A percentile compares a stretch with the other conserved stretches of the same genome.
Evolutionary conservation across 2,888 invertebrate genomes (phyloP).

Genomic region (Acanthococcus lagerstroemiae): DNA sequence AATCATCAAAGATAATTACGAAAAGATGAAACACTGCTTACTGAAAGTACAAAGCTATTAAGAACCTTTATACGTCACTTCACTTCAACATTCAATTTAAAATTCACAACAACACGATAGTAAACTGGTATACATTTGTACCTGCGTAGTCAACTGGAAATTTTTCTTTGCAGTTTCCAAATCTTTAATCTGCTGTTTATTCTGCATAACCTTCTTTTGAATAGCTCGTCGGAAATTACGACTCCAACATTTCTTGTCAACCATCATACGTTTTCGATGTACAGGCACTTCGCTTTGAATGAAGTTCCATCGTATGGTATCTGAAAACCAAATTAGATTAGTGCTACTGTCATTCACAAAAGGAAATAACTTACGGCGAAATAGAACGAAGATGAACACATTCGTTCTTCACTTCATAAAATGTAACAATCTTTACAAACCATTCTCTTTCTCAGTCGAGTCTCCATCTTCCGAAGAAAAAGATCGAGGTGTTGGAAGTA

Average conservation of each 20-base stretch:
- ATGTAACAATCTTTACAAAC: neutral
- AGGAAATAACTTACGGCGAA: neutral
- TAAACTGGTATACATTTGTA: slow-evolving; percentile 37
- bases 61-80: too few species aligned
- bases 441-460: slow-evolving; percentile 15
- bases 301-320: slow-evolving; percentile 66
- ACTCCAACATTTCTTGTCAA: slow-evolving; percentile 40
- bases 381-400: neutral
- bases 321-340: slow-evolving; percentile 6
- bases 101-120: too few species aligned
- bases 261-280: slow-evolving; percentile 43
- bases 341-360: too few species aligned
- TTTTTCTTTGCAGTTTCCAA: slow-evolving; percentile 56
- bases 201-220: slow-evolving; percentile 61
- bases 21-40: neutral
- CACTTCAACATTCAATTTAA: too few species aligned
- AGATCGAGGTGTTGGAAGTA: slow-evolving; percentile 8
- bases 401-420: neutral
- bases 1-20: neutral
- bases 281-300: slow-evolving; percentile 65
- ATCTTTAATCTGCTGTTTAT: slow-evolving; percentile 56
- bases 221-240: slow-evolving; percentile 55
- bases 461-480: slow-evolving; percentile 17
- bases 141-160: slow-evolving; percentile 48
- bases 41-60: neutral